Percentiles rank a stretch among this genome's conserved stretches.
Conservation (phyloP, 2,113 vertebrate genomes). For the Toxotes jaculatrix region DNA sequence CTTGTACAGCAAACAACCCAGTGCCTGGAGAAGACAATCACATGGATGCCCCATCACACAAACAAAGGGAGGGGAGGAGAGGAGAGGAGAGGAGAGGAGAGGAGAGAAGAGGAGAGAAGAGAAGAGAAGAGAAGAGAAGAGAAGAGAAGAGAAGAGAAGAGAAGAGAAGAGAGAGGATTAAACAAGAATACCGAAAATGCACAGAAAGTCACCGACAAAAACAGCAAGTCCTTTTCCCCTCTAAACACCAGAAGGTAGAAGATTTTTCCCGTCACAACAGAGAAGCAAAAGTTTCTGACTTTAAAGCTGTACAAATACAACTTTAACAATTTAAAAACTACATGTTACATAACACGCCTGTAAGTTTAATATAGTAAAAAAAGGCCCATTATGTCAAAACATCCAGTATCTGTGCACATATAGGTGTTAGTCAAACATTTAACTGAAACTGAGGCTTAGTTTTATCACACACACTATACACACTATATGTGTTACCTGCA, state of each 20-base stretch:
- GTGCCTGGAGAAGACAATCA: conserved; percentile 84
- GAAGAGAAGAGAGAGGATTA: not conserved
- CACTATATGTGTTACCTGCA: not conserved
- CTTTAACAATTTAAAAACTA: not conserved
- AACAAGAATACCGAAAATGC: conserved; percentile 16
- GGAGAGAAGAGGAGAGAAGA: not conserved
- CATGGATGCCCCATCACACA: conserved; percentile 42
- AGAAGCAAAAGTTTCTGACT: not conserved
- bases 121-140: not conserved
- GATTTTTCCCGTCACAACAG: not conserved
- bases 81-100: not conserved
- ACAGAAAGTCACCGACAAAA: conserved; percentile 21
- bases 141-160: not conserved
- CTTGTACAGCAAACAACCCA: conserved; percentile 98
- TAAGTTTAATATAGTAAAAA: not conserved
- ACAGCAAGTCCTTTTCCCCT: not conserved
- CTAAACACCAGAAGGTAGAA: conserved; percentile 11
- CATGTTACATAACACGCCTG: not conserved
- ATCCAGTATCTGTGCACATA: not conserved
- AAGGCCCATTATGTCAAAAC: not conserved
- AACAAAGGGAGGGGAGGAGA: conserved; percentile 3
- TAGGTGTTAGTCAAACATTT: not conserved
- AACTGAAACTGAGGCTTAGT: not conserved
- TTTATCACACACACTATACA: not conserved
- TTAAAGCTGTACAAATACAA: not conserved